A percentile compares a stretch with the other conserved stretches of the same genome.
Evolutionary conservation across 2,888 invertebrate species (phyloP).

Genomic region (Steromphala cineraria): DNA sequence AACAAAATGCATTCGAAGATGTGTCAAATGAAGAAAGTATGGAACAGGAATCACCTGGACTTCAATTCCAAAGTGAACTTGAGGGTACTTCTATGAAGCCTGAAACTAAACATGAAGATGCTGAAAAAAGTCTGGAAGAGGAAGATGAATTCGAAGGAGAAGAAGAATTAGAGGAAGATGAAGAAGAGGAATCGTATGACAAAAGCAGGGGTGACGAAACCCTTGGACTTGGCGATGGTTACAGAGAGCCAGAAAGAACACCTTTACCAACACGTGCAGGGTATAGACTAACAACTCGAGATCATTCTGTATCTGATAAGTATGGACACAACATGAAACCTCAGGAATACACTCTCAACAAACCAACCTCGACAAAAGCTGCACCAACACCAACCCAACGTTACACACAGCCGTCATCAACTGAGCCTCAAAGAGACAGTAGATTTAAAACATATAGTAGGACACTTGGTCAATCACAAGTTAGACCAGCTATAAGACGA

Average conservation of each 20-base stretch:
- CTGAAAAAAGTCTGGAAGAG: background rate
- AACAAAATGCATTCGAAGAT: background rate
- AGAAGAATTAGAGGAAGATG: background rate
- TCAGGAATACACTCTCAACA: no score
- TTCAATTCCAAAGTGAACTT: no score
- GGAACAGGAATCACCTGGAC: background rate
- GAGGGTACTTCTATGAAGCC: background rate
- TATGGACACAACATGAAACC: no score
- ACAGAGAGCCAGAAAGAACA: background rate
- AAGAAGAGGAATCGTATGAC: background rate
- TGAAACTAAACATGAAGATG: background rate
- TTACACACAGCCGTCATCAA: background rate
- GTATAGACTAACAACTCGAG: background rate
- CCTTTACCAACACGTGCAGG: background rate
- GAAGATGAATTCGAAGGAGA: background rate
- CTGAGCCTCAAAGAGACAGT: background rate
- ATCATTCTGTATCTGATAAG: background rate
- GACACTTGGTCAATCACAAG: background rate
- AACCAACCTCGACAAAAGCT: background rate
- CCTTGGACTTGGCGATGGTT: background rate
- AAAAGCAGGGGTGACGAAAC: background rate
- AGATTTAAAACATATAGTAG: background rate
- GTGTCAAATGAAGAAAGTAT: background rate
- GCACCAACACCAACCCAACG: background rate
- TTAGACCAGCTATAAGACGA: background rate